These are phyloP conservation scores for Cryptoprocta ferox DNA, from an alignment of 2,797 vertebrate genomes.

Conservation along the genomic window DNA sequence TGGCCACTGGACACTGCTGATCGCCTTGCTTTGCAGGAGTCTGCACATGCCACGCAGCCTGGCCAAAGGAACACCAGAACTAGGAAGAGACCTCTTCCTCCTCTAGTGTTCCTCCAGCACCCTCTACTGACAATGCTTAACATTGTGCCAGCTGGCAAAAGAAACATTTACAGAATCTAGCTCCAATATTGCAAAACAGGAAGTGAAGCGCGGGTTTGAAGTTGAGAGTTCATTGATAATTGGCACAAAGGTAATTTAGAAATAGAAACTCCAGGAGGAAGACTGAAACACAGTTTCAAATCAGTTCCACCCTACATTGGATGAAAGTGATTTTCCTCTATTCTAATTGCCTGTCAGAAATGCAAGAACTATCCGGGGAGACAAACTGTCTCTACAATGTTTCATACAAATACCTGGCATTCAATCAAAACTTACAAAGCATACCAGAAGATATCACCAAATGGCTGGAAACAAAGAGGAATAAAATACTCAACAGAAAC, in stretches of 20 bases:
- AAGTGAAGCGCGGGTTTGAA: neutral
- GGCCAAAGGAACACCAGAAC: neutral
- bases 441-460: neutral
- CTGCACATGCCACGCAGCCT: neutral
- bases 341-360: neutral
- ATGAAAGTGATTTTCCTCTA: neutral
- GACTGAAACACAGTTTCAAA: neutral
- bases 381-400: neutral
- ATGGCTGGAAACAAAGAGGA: neutral
- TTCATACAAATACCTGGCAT: neutral
- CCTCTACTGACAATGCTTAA: constrained; percentile 1
- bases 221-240: neutral
- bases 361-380: neutral
- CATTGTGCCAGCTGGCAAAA: neutral
- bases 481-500: neutral
- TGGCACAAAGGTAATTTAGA: constrained; percentile 40
- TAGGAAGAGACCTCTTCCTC: neutral
- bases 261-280: neutral
- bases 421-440: neutral
- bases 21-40: neutral
- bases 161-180: neutral
- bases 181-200: neutral
- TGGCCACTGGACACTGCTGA: neutral
- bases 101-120: constrained; percentile 15
- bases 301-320: neutral